phyloP scores from a whole-genome alignment of 2,888 invertebrate genomes.

The Thymelicus lineola region DNA sequence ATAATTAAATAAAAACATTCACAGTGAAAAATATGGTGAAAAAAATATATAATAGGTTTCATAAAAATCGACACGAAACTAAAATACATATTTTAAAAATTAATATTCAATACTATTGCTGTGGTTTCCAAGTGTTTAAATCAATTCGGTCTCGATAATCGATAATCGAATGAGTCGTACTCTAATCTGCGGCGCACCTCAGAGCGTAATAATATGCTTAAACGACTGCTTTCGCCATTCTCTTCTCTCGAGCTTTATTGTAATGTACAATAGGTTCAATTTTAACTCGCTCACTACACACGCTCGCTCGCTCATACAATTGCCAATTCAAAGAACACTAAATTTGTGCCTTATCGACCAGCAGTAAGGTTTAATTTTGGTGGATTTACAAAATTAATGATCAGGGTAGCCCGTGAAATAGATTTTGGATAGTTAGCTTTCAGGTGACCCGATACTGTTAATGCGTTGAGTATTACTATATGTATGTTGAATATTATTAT shows the following conservation, averaged over 20 bases:
- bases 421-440: constrained; percentile 12
- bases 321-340: background rate
- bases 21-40: no score
- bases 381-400: constrained; percentile 7
- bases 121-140: background rate
- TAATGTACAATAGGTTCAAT: background rate
- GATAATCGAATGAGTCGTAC: background rate
- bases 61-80: no score
- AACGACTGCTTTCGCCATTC: background rate
- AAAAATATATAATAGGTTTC: no score
- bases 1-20: no score
- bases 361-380: constrained; percentile 9
- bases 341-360: background rate
- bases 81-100: no score
- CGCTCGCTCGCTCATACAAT: background rate
- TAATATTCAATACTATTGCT: no score
- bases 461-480: background rate
- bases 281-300: background rate
- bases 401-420: constrained; percentile 3
- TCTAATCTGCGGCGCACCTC: constrained; percentile 6
- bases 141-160: constrained; percentile 1
- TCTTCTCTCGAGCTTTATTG: background rate
- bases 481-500: constrained; percentile 1
- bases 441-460: constrained; percentile 6
- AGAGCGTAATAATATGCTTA: background rate